Percentiles rank a stretch among this genome's conserved stretches.
Conservation (phyloP, 2,113 vertebrate species). For the Turnix velox region DNA sequence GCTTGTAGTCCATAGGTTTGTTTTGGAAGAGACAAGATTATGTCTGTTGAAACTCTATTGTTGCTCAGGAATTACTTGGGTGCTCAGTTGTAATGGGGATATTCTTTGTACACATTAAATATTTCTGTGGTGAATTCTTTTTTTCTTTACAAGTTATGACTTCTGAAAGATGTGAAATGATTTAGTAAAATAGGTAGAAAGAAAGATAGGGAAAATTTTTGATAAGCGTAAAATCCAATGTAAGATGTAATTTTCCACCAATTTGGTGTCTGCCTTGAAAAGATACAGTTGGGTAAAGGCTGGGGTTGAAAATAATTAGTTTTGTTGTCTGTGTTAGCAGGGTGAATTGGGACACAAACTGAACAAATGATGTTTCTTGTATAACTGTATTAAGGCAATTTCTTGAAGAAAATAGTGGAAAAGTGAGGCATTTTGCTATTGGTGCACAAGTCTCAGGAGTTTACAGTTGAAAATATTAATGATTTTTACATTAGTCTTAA, state of each 20-base stretch:
- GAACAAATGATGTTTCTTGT: slow-evolving; percentile 30
- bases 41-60: neutral
- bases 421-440: slow-evolving; percentile 5
- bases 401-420: slow-evolving; percentile 22
- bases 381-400: slow-evolving; percentile 30
- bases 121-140: neutral
- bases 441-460: neutral
- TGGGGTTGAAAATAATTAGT: slow-evolving; percentile 32
- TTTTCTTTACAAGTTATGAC: neutral
- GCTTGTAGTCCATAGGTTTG: neutral
- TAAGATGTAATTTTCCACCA: slow-evolving; percentile 55
- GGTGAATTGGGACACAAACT: slow-evolving; percentile 6
- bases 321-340: slow-evolving; percentile 30
- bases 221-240: slow-evolving; percentile 54
- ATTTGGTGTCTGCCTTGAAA: slow-evolving; percentile 11
- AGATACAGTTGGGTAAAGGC: neutral
- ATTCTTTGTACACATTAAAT: neutral
- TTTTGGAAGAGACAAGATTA: neutral
- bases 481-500: slow-evolving; percentile 7
- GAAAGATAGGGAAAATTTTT: neutral
- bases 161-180: slow-evolving; percentile 48
- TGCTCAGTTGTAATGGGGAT: neutral
- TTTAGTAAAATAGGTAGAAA: slow-evolving; percentile 41
- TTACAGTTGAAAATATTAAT: slow-evolving; percentile 25
- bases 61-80: neutral